Evolutionary conservation across 30 jellyfish, hydroid and myxozoan genomes (phyloP), one percentile per base, ranked within the genome.

Genomic region (Sanderia malayensis): DNA sequence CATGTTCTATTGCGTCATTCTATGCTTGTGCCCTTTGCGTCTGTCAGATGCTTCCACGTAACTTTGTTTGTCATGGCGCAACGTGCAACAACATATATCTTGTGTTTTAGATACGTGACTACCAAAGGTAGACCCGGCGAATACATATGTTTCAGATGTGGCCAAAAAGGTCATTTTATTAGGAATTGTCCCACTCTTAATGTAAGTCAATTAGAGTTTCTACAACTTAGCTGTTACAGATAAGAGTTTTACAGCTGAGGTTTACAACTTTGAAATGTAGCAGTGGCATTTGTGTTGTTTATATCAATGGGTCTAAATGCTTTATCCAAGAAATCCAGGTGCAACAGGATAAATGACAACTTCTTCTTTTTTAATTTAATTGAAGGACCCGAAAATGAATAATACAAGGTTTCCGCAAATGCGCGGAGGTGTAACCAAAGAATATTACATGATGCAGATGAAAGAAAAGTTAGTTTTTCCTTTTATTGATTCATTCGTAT

Each of bases 111-210:
- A 64, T 93, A 93, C 58, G 72, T 33, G 19, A 78, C 70, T 63
- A 58, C 20, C 6, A 72, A 58, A 49, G 53, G 70, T 44, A 58
- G 96, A 2, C 95, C 96, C 0, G 95, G 88, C 26, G 81, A 76
- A 13, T 86, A 94, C 41, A 66, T 81, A 31, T 94, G 99, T 58
- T 83, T 45, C 81, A 65, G 94, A 74, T 94, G 99, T 69, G 96
- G 97, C 25, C 82, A 82, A 46, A 82, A 83, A 49, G 99, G 99
- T n/a, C 99, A 94, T 76, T 83, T 41, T 46, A 73, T 94, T n/a
- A 84, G 93, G 63, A 52, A 94, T 41, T 94, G 99, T 45, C 99
- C 99, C 17, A 86, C 90, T 1, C 44, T 82, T 63, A 82, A 82
- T 2, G 89, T 78, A 78, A 37, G 89, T 74, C n/a, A n/a, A n/a